Base-by-base conservation (phyloP, 2,113 vertebrate genomes). In the Neogale vison region DNA sequence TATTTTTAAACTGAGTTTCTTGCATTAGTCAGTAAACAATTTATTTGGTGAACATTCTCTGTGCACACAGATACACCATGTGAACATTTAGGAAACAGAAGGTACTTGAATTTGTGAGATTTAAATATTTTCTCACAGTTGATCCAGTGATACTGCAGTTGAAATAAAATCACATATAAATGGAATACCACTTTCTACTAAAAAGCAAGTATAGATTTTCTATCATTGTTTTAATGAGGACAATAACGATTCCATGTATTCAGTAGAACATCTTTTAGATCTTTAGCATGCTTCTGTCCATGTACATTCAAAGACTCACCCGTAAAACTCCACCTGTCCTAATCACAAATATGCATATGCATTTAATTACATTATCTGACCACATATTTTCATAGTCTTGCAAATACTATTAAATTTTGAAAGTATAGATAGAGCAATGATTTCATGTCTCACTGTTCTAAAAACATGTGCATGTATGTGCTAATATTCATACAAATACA, bases 41-140 rank as follows among this genome's bases (percentile, higher is more conserved):
- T 95, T 98, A 98, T 96, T 98, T 98, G 69, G 79, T 97, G 95
- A 96, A 93, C 67, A 93, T 94, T 96, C 88, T 92, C 93, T 96
- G 81, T 92, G 89, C 61, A 92, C 50, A 96, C 85, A 83, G 67
- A 96, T 90, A 85, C 20, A 95, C 55, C 92, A 95, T 87, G 97
- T 96, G 92, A 97, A 76, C 80, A 52, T 95, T 96, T 93, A 95
- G 82, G 95, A 97, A 98, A 96, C 97, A 98, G 97, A 98, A 98
- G 97, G 94, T 96, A 88, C 95, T 97, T 97, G 97, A 97, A 89
- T 96, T 97, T 94, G 94, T 97, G 94, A 98, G 95, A 97, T 91
- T 98, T 98, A 96, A 98, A 98, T 98, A 93, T 98, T 98, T 98
- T 96, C 88, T 97, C 93, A 98, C 97, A 98, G 92, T 98, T 98